Conservation (phyloP, 2,113 vertebrate species). For the Loxodonta africana region DNA sequence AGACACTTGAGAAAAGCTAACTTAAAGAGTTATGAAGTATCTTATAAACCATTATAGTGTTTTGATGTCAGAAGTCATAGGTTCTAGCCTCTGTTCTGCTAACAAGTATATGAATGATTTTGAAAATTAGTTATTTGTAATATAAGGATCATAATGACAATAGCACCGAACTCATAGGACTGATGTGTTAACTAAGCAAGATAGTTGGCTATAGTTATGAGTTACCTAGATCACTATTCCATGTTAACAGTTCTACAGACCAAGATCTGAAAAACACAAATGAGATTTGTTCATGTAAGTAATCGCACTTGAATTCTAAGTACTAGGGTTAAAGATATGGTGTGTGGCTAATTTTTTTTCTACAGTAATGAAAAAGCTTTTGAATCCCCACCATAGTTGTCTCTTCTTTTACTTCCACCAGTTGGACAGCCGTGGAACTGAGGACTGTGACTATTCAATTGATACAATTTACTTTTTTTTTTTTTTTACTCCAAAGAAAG, state of each 20-base stretch:
- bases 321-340: not conserved
- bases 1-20: constrained; percentile 12
- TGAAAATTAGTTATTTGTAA: not conserved
- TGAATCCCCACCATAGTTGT: not conserved
- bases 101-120: not conserved
- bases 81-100: not conserved
- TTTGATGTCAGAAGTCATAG: not conserved
- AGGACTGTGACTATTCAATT: not conserved
- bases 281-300: not conserved
- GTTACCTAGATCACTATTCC: not conserved
- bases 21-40: not conserved
- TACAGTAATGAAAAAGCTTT: not conserved
- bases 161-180: not conserved
- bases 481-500: not conserved
- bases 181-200: not conserved
- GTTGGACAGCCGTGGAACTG: not conserved
- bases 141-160: not conserved
- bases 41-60: not conserved
- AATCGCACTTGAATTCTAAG: not conserved
- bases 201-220: not conserved
- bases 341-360: not conserved
- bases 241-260: not conserved
- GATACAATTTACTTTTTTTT: not conserved
- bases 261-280: not conserved
- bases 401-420: not conserved